Base-by-base conservation (phyloP, 2,888 invertebrate genomes). In the Hemistola chrysoprasaria region DNA sequence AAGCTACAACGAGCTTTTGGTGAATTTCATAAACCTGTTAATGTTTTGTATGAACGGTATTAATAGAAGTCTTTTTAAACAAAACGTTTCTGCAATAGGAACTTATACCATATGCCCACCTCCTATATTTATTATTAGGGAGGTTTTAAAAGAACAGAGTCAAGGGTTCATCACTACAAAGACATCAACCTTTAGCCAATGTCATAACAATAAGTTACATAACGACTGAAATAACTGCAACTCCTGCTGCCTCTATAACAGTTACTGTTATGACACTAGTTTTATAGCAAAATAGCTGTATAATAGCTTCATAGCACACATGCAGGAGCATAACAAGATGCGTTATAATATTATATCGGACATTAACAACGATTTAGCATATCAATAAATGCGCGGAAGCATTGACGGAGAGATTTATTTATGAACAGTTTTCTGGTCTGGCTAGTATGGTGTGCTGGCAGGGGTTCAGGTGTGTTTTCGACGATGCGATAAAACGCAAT, bases 381-480 rank as follows among this genome's bases (percentile, higher is more conserved):
- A 63, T 56, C 63, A 62, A 63, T 63, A 63, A 59, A 59, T 38
- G 63, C 53, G 48, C 58, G 62, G 64, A 57, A 63, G 64, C 62
- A 38, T 47, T 50, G 56, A 53, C 51, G 55, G 46, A 34, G 43
- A 53, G 67, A 66, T 62, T 62, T 66, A 66, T 65, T 59, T 66
- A 66, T 56, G 60, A 60, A 62, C 54, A 55, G 64, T 60, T 57
- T 62, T 61, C 65, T 56, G 43, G 52, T 48, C 42, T 44, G 57
- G 52, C 54, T 38, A 59, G 55, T 53, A 52, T 56, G 48, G 53
- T 49, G 32, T 16, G 2, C 5, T 22, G 16, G 2, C 16, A n/a
- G n/a, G n/a, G n/a, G 16, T 11, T 33, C 28, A 34, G 33, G 33
- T 8, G 16, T 0, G 25, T n/a, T 38, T 38, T 30, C 25, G 9